These are phyloP conservation scores for Frieseomelitta varia DNA, from an alignment of 1,140 invertebrate species.

Conservation along the genomic window DNA sequence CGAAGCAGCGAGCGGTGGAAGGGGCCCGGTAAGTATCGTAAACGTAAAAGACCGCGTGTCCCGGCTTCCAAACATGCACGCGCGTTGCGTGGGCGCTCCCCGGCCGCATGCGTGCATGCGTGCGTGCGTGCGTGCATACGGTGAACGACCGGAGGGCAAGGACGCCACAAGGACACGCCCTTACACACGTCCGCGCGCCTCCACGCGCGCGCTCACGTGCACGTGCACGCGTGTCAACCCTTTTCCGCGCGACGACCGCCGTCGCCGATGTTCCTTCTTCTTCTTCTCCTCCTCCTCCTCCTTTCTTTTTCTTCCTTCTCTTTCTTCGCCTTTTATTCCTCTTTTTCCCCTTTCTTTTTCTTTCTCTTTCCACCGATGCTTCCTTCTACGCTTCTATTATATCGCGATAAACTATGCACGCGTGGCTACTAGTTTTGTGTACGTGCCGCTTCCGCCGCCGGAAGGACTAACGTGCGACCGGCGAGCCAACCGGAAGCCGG, in stretches of 20 bases:
- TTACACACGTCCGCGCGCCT: slow-evolving; percentile 49
- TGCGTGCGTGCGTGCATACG: slow-evolving; percentile 71
- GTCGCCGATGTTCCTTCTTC: background rate
- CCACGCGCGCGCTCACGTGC: slow-evolving; percentile 31
- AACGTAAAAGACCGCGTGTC: slow-evolving; percentile 71
- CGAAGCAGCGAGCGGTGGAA: slow-evolving; percentile 39
- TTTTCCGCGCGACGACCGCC: slow-evolving; percentile 21
- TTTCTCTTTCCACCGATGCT: background rate
- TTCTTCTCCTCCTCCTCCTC: background rate
- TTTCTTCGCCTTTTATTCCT: background rate
- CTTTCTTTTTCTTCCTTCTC: background rate
- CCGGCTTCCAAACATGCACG: slow-evolving; percentile 66
- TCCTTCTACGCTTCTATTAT: slow-evolving; percentile 24
- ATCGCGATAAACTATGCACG: slow-evolving; percentile 32
- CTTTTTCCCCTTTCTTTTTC: background rate
- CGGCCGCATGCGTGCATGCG: slow-evolving; percentile 35
- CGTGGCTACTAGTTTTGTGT: slow-evolving; percentile 10
- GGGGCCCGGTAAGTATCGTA: slow-evolving; percentile 63
- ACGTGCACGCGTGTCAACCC: slow-evolving; percentile 39
- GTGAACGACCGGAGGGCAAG: slow-evolving; percentile 80
- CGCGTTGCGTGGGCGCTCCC: slow-evolving; percentile 62
- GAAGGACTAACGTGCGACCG: slow-evolving; percentile 24
- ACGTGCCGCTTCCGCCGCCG: slow-evolving; percentile 12
- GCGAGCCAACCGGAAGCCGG: slow-evolving; percentile 3
- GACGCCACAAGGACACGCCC: slow-evolving; percentile 80